Base-by-base conservation (phyloP, 2,888 invertebrate species). In the Dermolepida albohirtum region DNA sequence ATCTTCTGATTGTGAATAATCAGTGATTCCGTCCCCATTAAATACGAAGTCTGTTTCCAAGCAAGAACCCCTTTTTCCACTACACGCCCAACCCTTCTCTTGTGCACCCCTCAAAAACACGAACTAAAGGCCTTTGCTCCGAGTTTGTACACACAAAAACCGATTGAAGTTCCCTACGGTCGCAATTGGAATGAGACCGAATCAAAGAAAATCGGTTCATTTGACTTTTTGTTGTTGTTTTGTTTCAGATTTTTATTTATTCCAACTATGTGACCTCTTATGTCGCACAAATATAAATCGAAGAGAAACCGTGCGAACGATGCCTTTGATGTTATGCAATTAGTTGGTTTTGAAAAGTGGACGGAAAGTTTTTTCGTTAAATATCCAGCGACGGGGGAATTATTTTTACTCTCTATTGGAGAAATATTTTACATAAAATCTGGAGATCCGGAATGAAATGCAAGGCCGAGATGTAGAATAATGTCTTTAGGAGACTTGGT, bases 151-250 rank as follows among this genome's bases (percentile, higher is more conserved):
- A 79, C 77, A 79, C 77, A 78, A 77, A 79, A 78, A 77, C 73
- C 76, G 76, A 79, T 78, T 77, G 75, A 77, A 78, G 78, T 62
- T 62, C 39, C 16, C 47, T 11, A 22, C 47, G 59, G 47, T 39
- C 59, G 59, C 78, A 78, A 78, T 76, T 76, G 78, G 77, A 78
- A 78, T 74, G 77, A 77, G 77, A 77, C 74, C 77, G 74, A 78
- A 78, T 78, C 78, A 79, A 78, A 78, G 78, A 74, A 76, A 75
- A 78, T 75, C 77, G 77, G 77, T 76, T 77, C 78, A 78, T 78
- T 79, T 78, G 76, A 76, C 77, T 78, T 77, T 74, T 75, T 75
- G 41, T 47, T 34, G n/a, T 8, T 16, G 14, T 41, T 29, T 62
- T 62, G 47, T 62, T 62, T 62, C 47, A 17, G 34, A 29, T 62